A percentile compares a stretch with the other conserved stretches of the same genome.
Conservation (phyloP, 1,140 invertebrate genomes). For the Hetaerina americana region DNA sequence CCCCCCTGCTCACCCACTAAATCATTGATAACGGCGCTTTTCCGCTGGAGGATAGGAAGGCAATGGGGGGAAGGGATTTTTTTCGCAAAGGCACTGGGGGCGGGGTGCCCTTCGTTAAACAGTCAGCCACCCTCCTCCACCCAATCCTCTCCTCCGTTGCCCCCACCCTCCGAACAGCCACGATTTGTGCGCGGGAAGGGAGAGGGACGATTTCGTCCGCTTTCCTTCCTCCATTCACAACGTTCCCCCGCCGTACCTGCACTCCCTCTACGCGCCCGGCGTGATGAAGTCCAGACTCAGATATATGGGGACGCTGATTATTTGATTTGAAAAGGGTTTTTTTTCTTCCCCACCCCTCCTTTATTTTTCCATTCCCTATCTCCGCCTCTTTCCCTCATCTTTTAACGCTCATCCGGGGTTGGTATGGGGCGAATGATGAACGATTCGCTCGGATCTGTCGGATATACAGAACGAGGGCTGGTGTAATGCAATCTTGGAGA, state of each 20-base stretch:
- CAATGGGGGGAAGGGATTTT: background rate
- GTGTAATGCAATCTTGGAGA: no score
- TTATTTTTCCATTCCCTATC: no score
- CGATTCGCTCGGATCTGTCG: no score
- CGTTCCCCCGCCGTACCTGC: background rate
- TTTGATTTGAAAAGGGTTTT: background rate
- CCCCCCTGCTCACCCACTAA: background rate
- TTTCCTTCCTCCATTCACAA: background rate
- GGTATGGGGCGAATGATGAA: no score
- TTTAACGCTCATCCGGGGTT: no score
- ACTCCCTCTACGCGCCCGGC: background rate
- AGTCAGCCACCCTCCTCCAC: background rate
- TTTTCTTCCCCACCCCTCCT: background rate
- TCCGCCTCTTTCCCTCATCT: no score
- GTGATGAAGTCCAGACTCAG: no score
- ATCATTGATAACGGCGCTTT: background rate
- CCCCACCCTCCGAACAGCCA: no score
- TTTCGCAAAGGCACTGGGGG: no score
- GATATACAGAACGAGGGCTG: no score
- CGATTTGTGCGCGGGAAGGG: no score
- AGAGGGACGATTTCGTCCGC: background rate
- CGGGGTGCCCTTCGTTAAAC: background rate
- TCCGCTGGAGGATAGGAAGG: no score
- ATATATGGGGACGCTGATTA: background rate
- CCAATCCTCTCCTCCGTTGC: background rate